Evolutionary conservation across 2,797 vertebrate species (phyloP), one percentile per base, ranked within the genome.

Genomic region (Poecilia wingei): DNA sequence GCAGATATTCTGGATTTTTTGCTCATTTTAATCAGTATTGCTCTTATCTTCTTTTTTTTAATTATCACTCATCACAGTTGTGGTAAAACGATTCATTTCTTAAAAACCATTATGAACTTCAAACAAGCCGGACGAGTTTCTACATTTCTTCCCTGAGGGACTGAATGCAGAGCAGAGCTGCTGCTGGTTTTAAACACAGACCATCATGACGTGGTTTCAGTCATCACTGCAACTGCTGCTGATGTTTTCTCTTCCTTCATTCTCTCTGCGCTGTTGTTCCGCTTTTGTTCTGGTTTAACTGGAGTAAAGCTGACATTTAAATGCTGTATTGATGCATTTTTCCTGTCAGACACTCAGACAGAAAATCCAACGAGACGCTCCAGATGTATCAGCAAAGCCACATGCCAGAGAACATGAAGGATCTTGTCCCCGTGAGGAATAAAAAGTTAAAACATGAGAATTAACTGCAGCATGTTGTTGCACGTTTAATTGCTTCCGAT

Each of bases 351-450:
- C 73, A 31, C 20, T 47, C 31, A 39, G 49, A 47, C 28, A 20
- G 16, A 57, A 14, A 36, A 28, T 25, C 25, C n/a, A 41, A 70
- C 18, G 59, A 53, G 49, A 76, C 64, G 72, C 86, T 87, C 55
- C 77, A 61, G 66, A 31, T 12, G 18, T 74, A 53, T 78, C 77
- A 77, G 79, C 72, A 75, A 80, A 84, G 61, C 59, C 70, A 1
- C 80, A 77, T 4, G 31, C 28, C 76, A 75, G 18, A 72, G 31
- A 64, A 10, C 82, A 55, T 47, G 74, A 84, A 71, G 51, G 74
- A 79, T 87, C 72, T 79, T 20, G 22, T 72, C 22, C 22, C 77
- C 70, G 45, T 69, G 41, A 4, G 76, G 75, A 39, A 46, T 61
- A 10, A 76, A 77, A 82, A 36, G 47, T 74, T 71, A 68, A 72